phyloP scores from a whole-genome alignment of 2,113 vertebrate genomes.

The Vulpes vulpes region DNA sequence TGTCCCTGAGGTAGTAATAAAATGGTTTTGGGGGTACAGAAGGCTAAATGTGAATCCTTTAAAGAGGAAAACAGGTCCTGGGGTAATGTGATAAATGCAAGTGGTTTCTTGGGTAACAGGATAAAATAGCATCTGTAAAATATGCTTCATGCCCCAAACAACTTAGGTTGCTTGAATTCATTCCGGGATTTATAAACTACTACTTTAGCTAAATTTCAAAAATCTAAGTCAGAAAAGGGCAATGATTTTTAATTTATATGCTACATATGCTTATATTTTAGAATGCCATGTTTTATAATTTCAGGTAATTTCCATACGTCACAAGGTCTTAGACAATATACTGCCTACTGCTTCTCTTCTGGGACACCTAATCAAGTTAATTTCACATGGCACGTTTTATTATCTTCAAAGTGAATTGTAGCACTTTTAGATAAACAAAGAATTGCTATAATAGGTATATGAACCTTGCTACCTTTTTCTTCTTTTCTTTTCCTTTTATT shows the following conservation, averaged over 20 bases:
- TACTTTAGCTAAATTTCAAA: constrained; percentile 30
- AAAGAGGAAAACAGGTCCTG: constrained; percentile 46
- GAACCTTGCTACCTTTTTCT: background rate
- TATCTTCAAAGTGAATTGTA: background rate
- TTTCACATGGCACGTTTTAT: background rate
- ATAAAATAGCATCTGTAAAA: constrained; percentile 67
- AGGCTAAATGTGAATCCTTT: constrained; percentile 62
- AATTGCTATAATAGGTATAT: background rate
- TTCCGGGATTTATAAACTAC: constrained; percentile 25
- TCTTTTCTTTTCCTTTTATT: background rate
- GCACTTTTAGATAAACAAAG: background rate
- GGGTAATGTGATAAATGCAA: constrained; percentile 65
- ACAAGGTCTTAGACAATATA: constrained; percentile 5
- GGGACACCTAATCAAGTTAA: background rate
- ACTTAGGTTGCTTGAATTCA: background rate
- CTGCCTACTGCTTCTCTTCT: background rate
- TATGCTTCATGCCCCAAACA: background rate
- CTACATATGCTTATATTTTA: constrained; percentile 31
- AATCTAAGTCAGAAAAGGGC: background rate
- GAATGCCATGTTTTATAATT: constrained; percentile 13
- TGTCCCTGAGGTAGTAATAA: constrained; percentile 65
- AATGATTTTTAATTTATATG: background rate
- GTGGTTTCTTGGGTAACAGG: constrained; percentile 62
- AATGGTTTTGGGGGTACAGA: constrained; percentile 16
- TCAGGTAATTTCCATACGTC: constrained; percentile 3